These are phyloP conservation scores for Spodoptera picta DNA, from an alignment of 2,888 invertebrate genomes.

Conservation along the genomic window DNA sequence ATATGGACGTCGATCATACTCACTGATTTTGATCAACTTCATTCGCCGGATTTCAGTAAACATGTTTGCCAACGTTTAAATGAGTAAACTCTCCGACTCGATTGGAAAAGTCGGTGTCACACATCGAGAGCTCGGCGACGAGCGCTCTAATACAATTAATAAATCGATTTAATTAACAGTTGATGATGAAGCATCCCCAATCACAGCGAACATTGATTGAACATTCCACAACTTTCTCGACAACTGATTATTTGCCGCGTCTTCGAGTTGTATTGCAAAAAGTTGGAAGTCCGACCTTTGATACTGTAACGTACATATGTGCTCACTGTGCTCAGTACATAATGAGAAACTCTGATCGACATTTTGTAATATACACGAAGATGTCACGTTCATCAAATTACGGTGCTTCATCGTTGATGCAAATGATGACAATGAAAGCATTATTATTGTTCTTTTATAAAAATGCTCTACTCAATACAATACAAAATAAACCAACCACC, in stretches of 20 bases:
- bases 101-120: conserved; percentile 56
- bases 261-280: conserved; percentile 49
- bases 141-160: conserved; percentile 58
- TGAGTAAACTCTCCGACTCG: conserved; percentile 51
- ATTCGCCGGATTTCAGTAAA: conserved; percentile 45
- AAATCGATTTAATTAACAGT: conserved; percentile 60
- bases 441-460: conserved; percentile 18
- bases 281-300: conserved; percentile 36
- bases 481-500: too few species aligned
- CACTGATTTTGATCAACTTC: conserved; percentile 50
- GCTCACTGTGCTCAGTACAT: neutral
- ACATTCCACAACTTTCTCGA: conserved; percentile 59
- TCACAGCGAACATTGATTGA: conserved; percentile 62
- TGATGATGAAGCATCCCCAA: conserved; percentile 61
- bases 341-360: conserved; percentile 9
- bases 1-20: conserved; percentile 41
- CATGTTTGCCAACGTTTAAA: conserved; percentile 52
- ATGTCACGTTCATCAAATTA: conserved; percentile 16
- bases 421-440: conserved; percentile 15
- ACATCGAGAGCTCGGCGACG: conserved; percentile 49
- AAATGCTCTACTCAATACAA: neutral
- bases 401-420: conserved; percentile 3
- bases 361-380: conserved; percentile 39
- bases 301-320: neutral
- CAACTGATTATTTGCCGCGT: conserved; percentile 56